Evolutionary conservation across 2,888 invertebrate species (phyloP), one percentile per base, ranked within the genome.

Genomic region (Glaucopsyche alexis): DNA sequence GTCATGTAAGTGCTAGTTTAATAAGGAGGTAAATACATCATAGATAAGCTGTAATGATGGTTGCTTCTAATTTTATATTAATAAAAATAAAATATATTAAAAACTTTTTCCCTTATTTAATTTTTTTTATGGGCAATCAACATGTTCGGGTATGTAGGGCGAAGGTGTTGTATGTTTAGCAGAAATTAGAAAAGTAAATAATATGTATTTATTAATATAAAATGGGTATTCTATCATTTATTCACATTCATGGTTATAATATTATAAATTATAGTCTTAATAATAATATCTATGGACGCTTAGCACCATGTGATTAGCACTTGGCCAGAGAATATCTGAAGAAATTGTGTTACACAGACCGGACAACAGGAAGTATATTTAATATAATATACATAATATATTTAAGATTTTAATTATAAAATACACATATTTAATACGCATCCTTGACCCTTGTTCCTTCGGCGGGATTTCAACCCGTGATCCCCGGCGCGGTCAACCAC

Each of bases 31-130:
- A 72, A 85, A 83, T 83, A 81, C 79, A 79, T 87, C 86, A 83
- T 79, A 49, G 64, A 29, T 69, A 87, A 78, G 88, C 90, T 92
- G 91, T 92, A 91, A 89, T 88, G 87, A 88, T 86, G 88, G 88
- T 91, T 89, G 91, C 91, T 91, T 91, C 85, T 90, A 88, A 90
- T 91, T 92, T 93, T 92, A 87, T 91, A 91, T 87, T 82, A 88
- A 90, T 89, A 89, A 91, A 90, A 91, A 90, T 76, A 80, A 79
- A 83, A 84, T 86, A 85, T 79, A 80, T 77, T 78, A 75, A 75
- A 77, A 75, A 71, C 75, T 75, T 76, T 78, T 81, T 82, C 79
- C 77, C 5, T 69, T 13, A 9, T 65, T 14, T 65, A 14, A 38
- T 5, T 4, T 42, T 66, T 7, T n/a, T 29, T 60, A 55, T 29